Base-by-base conservation (phyloP, 2,888 invertebrate species). In the Timema cristinae region DNA sequence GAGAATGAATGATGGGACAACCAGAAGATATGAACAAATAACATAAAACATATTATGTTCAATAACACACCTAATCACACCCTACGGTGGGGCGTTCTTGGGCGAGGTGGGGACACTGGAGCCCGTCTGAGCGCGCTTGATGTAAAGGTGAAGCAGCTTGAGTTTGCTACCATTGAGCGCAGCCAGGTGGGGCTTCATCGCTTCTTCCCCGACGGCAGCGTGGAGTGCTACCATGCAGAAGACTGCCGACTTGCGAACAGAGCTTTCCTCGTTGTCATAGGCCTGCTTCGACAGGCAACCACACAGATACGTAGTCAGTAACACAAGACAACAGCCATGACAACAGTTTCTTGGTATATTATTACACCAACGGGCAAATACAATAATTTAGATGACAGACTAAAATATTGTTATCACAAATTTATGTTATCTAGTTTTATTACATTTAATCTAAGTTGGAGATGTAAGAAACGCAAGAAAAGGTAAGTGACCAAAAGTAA, bases 161-260 rank as follows among this genome's bases (percentile, higher is more conserved):
- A 92, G 88, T 86, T 98, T 98, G 85, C 95, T 95, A 78, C 94
- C 93, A 78, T 92, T 92, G 71, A 98, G 86, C 66, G 89, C 88
- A 61, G 87, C 86, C 73, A 97, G 87, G 80, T 94, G 93, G 5
- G 94, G 94, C 79, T 89, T 87, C 81, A 97, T 87, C 56, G 89
- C 86, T 49, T 92, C 93, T 80, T 96, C 95, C 0, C 97, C 97
- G 9, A 96, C 90, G 59, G 91, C 91, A 80, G 92, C 88, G 79
- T 98, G 94, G 78, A 98, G 88, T 67, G 95, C 94, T 6, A 98
- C 98, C 90, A 98, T 95, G 80, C 97, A 97, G 85, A 98, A 97
- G 16, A 98, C 96, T 11, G 96, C 94, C 77, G 97, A 95, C 82
- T 98, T 98, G 68, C 98, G 88, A 49, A 98, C 95, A 76, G 94